Conservation (phyloP, 2,113 vertebrate species). For the Trinectes maculatus region DNA sequence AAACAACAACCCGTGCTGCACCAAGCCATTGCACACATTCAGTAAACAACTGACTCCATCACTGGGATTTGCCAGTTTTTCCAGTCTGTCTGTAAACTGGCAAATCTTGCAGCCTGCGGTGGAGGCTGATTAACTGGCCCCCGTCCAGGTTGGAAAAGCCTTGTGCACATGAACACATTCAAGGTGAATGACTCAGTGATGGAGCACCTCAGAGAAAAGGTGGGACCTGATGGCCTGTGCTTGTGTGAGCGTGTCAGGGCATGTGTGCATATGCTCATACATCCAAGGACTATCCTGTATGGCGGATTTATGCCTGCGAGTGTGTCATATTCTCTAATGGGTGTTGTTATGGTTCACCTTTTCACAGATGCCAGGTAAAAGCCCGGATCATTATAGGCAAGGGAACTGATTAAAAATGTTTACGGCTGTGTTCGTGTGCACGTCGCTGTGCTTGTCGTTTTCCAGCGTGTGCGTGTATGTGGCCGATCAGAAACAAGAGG, state of each 20-base stretch:
- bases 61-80: conserved; percentile 7
- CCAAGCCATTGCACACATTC: conserved; percentile 15
- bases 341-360: conserved; percentile 19
- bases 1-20: conserved; percentile 1
- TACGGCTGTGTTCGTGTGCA: conserved; percentile 2
- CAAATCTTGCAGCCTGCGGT: conserved; percentile 23
- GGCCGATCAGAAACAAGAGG: conserved; percentile 51
- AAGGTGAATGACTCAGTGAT: conserved; percentile 61
- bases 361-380: conserved; percentile 21
- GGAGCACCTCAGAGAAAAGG: conserved; percentile 38
- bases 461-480: conserved; percentile 22
- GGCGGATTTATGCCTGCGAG: conserved; percentile 26
- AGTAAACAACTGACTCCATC: neutral
- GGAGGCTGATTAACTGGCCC: conserved; percentile 57
- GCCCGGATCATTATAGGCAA: conserved; percentile 7
- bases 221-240: conserved; percentile 46
- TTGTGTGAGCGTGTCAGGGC: conserved; percentile 24
- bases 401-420: conserved; percentile 24
- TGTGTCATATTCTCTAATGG: conserved; percentile 24
- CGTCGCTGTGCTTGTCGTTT: conserved; percentile 19
- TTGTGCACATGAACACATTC: conserved; percentile 49
- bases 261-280: conserved; percentile 4
- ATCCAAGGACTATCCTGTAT: conserved; percentile 45
- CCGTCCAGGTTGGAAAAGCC: conserved; percentile 55
- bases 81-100: conserved; percentile 34